Evolutionary conservation across 2,797 vertebrate species (phyloP).

Genomic region (Gorsachius magnificus): DNA sequence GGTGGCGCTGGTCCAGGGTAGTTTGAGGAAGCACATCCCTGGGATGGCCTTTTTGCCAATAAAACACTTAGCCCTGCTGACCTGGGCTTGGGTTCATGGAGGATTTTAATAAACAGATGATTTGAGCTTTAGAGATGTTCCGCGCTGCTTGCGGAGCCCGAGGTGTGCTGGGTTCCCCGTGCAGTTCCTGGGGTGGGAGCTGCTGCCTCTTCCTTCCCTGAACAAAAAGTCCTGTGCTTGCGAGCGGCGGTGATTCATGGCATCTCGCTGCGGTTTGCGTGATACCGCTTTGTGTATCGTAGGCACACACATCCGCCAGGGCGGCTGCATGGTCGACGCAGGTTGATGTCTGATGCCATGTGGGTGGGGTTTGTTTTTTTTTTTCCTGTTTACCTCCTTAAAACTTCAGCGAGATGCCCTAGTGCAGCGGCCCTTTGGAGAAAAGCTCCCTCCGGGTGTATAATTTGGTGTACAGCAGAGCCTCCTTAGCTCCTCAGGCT

Average conservation of each 20-base stretch:
- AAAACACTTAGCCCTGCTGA: not conserved
- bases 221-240: not conserved
- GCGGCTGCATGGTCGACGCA: not conserved
- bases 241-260: not conserved
- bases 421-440: not conserved
- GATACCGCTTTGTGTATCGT: not conserved
- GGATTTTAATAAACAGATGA: not conserved
- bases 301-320: not conserved
- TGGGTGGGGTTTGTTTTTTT: not conserved
- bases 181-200: not conserved
- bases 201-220: not conserved
- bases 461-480: not conserved
- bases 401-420: not conserved
- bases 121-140: not conserved
- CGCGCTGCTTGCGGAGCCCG: not conserved
- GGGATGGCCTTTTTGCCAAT: not conserved
- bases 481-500: rapidly evolving
- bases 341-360: not conserved
- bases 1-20: not conserved
- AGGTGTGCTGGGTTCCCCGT: not conserved
- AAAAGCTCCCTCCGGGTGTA: not conserved
- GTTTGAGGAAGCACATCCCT: not conserved
- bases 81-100: not conserved
- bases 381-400: not conserved
- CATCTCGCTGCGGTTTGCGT: not conserved